A percentile compares a stretch with the other conserved stretches of the same genome.
Conservation (phyloP, 2,113 vertebrate genomes). For the Sphyrna mokarran region DNA sequence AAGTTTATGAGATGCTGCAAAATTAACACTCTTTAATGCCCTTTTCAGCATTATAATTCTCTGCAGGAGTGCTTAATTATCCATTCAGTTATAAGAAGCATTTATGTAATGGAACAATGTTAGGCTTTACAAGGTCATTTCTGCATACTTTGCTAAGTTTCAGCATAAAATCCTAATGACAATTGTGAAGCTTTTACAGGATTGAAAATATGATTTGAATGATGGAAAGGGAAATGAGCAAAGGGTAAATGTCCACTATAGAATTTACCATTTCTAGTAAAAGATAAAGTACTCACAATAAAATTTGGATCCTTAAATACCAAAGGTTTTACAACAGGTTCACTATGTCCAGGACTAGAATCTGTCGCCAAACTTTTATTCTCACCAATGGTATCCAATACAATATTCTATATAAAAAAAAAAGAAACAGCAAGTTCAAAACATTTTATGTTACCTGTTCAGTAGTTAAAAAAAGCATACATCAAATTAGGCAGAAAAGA, state of each 20-base stretch:
- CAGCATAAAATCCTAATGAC: background rate
- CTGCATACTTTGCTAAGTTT: background rate
- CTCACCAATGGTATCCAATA: constrained; percentile 63
- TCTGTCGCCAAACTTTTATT: constrained; percentile 64
- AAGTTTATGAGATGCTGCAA: background rate
- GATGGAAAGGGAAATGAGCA: background rate
- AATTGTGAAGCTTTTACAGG: background rate
- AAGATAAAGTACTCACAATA: constrained; percentile 59
- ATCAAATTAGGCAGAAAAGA: background rate
- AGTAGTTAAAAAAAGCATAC: background rate
- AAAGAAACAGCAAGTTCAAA: background rate
- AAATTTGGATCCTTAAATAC: constrained; percentile 87
- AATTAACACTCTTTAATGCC: background rate
- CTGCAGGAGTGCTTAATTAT: background rate
- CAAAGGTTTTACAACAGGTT: constrained; percentile 64
- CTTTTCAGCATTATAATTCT: background rate
- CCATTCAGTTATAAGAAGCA: background rate
- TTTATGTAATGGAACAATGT: background rate
- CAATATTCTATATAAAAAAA: constrained; percentile 49
- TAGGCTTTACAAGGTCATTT: background rate
- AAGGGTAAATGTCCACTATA: no score
- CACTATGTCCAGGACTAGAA: constrained; percentile 52
- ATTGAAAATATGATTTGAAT: background rate
- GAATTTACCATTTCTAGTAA: background rate
- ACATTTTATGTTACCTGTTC: background rate